phyloP scores from a whole-genome alignment of 2,113 vertebrate species.

The Podocnemis expansa region DNA sequence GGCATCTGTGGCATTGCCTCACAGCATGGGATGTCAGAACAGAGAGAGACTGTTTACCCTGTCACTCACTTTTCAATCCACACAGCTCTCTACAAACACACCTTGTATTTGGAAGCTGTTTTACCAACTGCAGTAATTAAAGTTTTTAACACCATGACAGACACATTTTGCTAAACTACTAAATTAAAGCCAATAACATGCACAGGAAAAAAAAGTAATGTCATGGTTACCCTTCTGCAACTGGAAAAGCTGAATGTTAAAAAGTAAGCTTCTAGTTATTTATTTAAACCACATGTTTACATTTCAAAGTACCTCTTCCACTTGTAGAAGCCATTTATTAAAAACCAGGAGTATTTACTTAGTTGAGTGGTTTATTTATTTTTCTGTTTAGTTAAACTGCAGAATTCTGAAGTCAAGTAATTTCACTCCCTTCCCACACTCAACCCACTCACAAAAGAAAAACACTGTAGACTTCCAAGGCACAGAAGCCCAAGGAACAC shows the following conservation, averaged over 20 bases:
- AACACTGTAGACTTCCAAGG: neutral
- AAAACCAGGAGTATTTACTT: neutral
- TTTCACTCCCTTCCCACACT: neutral
- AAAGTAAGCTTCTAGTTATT: neutral
- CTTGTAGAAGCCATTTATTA: neutral
- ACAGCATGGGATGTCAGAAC: constrained; percentile 65
- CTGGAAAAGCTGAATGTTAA: constrained; percentile 4
- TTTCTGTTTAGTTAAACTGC: neutral
- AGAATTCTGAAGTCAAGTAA: neutral
- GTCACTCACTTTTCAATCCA: constrained; percentile 78
- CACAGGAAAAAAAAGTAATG: constrained; percentile 49
- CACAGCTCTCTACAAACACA: constrained; percentile 70
- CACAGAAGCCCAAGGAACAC: neutral
- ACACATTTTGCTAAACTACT: constrained; percentile 54
- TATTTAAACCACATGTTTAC: neutral
- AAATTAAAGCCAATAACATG: constrained; percentile 59
- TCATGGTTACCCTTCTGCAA: constrained; percentile 68
- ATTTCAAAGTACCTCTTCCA: neutral
- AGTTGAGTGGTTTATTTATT: neutral
- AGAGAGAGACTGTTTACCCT: constrained; percentile 74
- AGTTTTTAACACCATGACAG: constrained; percentile 67
- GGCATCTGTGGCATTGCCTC: constrained; percentile 44
- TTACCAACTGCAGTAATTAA: constrained; percentile 68
- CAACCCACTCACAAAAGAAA: neutral
- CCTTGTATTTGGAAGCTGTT: constrained; percentile 56